Conservation (phyloP, 2,888 invertebrate species). For the Synergus umbraculus region DNA sequence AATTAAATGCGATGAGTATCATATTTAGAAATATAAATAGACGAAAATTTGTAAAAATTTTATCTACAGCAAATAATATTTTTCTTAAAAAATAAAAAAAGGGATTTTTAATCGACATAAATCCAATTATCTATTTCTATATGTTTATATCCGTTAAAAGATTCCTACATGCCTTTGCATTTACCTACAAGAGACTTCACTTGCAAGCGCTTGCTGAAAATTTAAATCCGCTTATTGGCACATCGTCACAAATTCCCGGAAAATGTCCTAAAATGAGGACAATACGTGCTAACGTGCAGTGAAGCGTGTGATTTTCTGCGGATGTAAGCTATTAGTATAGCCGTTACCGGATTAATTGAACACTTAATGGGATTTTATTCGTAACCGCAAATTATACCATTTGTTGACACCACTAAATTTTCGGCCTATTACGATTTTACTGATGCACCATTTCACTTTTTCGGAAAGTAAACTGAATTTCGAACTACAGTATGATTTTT, state of each 20-base stretch:
- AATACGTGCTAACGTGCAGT: conserved; percentile 19
- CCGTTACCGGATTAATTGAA: conserved; percentile 8
- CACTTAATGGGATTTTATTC: conserved; percentile 6
- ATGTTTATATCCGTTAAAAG: not conserved
- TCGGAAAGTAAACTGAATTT: too few species aligned
- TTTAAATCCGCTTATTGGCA: conserved; percentile 36
- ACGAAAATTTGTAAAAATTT: too few species aligned
- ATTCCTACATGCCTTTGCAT: not conserved
- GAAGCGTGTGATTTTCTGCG: conserved; percentile 6
- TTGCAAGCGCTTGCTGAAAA: conserved; percentile 30
- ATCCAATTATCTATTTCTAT: not conserved
- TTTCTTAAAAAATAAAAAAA: not conserved
- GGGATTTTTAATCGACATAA: not conserved
- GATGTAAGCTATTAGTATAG: conserved; percentile 14
- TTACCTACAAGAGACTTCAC: conserved; percentile 5
- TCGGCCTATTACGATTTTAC: too few species aligned
- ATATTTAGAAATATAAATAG: too few species aligned
- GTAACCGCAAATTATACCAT: not conserved
- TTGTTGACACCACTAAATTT: not conserved
- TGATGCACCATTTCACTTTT: too few species aligned
- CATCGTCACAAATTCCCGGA: conserved; percentile 36
- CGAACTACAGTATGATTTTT: too few species aligned
- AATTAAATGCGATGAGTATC: too few species aligned
- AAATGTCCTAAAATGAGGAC: conserved; percentile 32
- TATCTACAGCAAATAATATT: too few species aligned